Base-by-base conservation (phyloP, 2,888 invertebrate genomes). In the Sabatieria punctata region DNA sequence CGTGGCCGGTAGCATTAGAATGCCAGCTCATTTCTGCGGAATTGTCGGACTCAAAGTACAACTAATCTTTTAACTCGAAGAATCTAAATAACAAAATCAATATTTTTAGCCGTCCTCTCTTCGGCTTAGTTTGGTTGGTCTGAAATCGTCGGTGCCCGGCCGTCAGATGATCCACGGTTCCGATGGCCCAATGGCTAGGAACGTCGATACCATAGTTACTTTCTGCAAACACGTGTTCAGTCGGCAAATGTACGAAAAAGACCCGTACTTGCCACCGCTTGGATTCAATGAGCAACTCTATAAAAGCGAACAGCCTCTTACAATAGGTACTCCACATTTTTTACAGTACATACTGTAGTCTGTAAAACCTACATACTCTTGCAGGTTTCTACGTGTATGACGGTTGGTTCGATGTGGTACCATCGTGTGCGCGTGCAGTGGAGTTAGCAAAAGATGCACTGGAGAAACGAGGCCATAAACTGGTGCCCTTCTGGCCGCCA, bases 21-120 rank as follows among this genome's bases (percentile, higher is more conserved):
- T 67, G 39, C 70, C 70, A 0, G 59, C 65, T 27, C 60, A 64
- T 50, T 63, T 66, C 52, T 66, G 66, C 57, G 71, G 71, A 0
- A 55, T 64, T n/a, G 60, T 54, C 45, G 60, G 64, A 1, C 46
- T 70, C 1, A 70, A 38, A 21, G 41, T 41, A 41, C n/a, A n/a
- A 13, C 13, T n/a, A 33, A 15, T 33, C 15, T n/a, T n/a, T n/a
- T n/a, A n/a, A n/a, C n/a, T n/a, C n/a, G n/a, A n/a, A n/a, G n/a
- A n/a, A n/a, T n/a, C n/a, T n/a, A n/a, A n/a, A n/a, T n/a, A n/a
- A n/a, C n/a, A n/a, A n/a, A n/a, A n/a, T n/a, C n/a, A n/a, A n/a
- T n/a, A n/a, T 15, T 15, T 33, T 33, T 70, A 68, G 51, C 62
- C 67, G 3, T 68, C 68, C 2, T 23, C 44, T 4, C 19, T 4